These are phyloP conservation scores for Oscarella lobularis DNA, from an alignment of 37 sponge, comb jelly and placozoan species.

Conservation along the genomic window DNA sequence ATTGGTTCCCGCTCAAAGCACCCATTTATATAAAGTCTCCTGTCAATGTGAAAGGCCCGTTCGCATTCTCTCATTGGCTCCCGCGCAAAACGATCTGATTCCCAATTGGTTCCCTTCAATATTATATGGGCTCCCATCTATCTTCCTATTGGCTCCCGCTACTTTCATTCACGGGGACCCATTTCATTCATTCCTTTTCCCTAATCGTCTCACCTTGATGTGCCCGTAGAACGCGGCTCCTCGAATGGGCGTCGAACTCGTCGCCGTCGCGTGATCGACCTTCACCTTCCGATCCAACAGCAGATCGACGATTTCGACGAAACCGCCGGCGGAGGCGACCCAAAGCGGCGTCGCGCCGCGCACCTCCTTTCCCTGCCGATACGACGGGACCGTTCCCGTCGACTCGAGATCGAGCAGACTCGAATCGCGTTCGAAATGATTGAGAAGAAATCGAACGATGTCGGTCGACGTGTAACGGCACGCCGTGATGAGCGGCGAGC, in stretches of 20 bases:
- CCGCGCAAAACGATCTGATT: too few relatives aligned
- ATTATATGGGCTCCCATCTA: too few relatives aligned
- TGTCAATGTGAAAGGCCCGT: too few relatives aligned
- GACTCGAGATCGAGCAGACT: background rate
- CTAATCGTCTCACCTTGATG: conserved; percentile 50
- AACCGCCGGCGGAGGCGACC: conserved; percentile 69
- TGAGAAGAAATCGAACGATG: background rate
- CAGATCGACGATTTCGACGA: conserved; percentile 52
- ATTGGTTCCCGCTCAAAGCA: too few relatives aligned
- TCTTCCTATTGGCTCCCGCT: too few relatives aligned
- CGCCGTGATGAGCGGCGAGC: background rate
- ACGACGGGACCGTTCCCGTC: background rate
- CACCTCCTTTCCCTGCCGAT: conserved; percentile 35
- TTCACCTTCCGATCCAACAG: conserved; percentile 50
- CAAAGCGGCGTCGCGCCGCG: conserved; percentile 82
- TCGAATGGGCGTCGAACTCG: conserved; percentile 70
- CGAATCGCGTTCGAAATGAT: background rate
- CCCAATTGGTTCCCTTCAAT: too few relatives aligned
- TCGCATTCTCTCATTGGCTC: too few relatives aligned
- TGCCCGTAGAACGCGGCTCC: conserved; percentile 78
- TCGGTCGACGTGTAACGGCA: background rate
- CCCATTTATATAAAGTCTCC: too few relatives aligned
- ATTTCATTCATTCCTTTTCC: conserved; percentile 29
- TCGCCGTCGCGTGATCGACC: conserved; percentile 60
- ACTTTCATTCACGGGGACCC: too few relatives aligned